Conservation (phyloP, 2,888 invertebrate genomes). For the Lithophane leautieri region DNA sequence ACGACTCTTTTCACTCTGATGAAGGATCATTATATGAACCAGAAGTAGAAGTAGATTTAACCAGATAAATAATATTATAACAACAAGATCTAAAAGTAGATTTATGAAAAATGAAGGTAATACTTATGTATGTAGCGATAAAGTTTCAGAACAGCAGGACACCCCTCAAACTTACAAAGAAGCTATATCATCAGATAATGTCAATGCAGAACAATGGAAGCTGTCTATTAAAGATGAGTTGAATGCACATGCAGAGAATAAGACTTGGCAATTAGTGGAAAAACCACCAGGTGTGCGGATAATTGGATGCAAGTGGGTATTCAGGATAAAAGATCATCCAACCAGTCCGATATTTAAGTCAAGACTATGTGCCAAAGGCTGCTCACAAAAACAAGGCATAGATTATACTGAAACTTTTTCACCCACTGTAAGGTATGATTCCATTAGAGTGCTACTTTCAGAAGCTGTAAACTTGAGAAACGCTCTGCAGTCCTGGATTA, state of each 20-base stretch:
- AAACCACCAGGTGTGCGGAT: neutral
- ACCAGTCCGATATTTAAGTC: neutral
- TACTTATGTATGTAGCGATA: neutral
- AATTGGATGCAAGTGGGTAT: no score
- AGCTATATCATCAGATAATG: neutral
- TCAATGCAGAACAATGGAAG: neutral
- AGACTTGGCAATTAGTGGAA: neutral
- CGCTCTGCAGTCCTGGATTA: no score
- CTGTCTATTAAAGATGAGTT: neutral
- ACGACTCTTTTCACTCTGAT: neutral
- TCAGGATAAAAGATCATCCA: no score
- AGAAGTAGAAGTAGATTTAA: no score
- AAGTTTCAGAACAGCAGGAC: neutral
- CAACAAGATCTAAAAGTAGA: neutral
- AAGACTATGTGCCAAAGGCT: neutral
- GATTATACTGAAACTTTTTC: no score
- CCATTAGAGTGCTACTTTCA: neutral
- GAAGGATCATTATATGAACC: neutral
- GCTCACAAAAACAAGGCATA: neutral
- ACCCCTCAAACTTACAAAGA: neutral
- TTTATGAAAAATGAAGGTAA: neutral
- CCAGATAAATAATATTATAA: neutral
- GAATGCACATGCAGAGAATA: neutral
- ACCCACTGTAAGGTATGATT: neutral
- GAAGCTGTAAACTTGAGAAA: no score